A percentile compares a stretch with the other conserved stretches of the same genome.
phyloP scores from a whole-genome alignment of 2,797 vertebrate genomes.

The Poeciliopsis turneri region DNA sequence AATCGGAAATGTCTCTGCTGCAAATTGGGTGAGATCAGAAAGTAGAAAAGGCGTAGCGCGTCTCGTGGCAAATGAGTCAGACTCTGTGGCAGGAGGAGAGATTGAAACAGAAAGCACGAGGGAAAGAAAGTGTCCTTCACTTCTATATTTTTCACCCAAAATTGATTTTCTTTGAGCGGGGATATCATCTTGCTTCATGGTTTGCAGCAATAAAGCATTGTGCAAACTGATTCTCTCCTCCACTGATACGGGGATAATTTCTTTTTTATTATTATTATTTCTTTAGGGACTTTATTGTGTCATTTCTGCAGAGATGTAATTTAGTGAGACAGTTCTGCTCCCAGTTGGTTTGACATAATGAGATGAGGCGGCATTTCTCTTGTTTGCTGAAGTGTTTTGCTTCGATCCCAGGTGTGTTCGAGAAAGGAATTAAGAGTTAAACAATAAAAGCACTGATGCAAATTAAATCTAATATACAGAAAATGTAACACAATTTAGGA shows the following conservation, averaged over 20 bases:
- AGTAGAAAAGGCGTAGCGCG: constrained; percentile 15
- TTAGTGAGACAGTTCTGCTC: constrained; percentile 61
- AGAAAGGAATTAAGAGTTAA: constrained; percentile 15
- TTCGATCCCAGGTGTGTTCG: constrained; percentile 58
- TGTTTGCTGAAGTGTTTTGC: constrained; percentile 64
- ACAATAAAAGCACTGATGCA: constrained; percentile 53
- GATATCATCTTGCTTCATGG: constrained; percentile 61
- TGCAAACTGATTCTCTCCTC: constrained; percentile 51
- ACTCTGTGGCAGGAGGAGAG: constrained; percentile 20
- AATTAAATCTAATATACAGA: constrained; percentile 45
- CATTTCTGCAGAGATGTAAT: constrained; percentile 62
- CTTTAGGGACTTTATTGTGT: constrained; percentile 61
- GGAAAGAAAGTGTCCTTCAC: constrained; percentile 61
- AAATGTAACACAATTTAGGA: constrained; percentile 34
- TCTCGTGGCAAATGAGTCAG: constrained; percentile 29
- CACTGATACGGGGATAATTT: constrained; percentile 53
- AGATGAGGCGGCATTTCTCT: constrained; percentile 54
- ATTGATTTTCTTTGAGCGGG: constrained; percentile 62
- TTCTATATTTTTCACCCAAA: constrained; percentile 59
- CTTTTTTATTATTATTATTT: constrained; percentile 37
- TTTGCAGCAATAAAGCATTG: constrained; percentile 56
- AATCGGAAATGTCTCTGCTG: constrained; percentile 30
- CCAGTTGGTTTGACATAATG: constrained; percentile 72
- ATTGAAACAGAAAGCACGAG: constrained; percentile 36
- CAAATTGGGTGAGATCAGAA: constrained; percentile 34